These are phyloP conservation scores for Calosoma granatense DNA, from an alignment of 1,140 invertebrate species.

Conservation along the genomic window DNA sequence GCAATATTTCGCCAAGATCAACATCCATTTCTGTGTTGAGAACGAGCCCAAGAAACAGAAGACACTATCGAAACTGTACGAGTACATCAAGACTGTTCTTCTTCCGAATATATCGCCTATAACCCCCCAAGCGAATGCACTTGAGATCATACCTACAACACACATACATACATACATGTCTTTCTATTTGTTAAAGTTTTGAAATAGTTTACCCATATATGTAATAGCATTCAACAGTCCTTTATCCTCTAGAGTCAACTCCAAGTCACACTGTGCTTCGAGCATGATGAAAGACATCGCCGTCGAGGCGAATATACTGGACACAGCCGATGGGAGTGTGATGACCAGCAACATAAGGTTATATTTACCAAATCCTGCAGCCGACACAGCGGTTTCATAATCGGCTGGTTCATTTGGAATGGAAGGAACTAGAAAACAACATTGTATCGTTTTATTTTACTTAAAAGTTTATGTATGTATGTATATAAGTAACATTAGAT, in stretches of 20 bases:
- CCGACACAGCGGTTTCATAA: conserved; percentile 23
- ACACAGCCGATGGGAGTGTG: conserved; percentile 48
- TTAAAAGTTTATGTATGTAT: too few relatives aligned
- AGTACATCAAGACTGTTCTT: conserved; percentile 53
- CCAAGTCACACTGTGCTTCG: conserved; percentile 54
- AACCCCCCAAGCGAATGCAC: conserved; percentile 69
- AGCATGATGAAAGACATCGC: conserved; percentile 55
- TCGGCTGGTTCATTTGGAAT: conserved; percentile 33
- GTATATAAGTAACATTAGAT: too few relatives aligned
- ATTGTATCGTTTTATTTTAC: too few relatives aligned
- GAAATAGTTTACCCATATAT: conserved; percentile 43
- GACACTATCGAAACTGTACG: conserved; percentile 55
- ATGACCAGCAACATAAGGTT: conserved; percentile 48
- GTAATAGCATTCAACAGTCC: conserved; percentile 51
- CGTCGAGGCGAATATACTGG: conserved; percentile 49
- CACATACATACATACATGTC: not conserved
- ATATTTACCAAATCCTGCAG: conserved; percentile 46
- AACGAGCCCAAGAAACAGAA: conserved; percentile 53
- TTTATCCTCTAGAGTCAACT: conserved; percentile 50
- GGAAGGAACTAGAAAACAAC: too few relatives aligned
- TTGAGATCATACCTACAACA: conserved; percentile 64
- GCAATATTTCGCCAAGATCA: conserved; percentile 57
- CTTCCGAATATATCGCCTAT: conserved; percentile 64
- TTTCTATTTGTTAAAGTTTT: not conserved
- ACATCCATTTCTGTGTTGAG: conserved; percentile 56